These are phyloP conservation scores for Toxotes jaculatrix DNA, from an alignment of 2,113 vertebrate species.

Conservation along the genomic window DNA sequence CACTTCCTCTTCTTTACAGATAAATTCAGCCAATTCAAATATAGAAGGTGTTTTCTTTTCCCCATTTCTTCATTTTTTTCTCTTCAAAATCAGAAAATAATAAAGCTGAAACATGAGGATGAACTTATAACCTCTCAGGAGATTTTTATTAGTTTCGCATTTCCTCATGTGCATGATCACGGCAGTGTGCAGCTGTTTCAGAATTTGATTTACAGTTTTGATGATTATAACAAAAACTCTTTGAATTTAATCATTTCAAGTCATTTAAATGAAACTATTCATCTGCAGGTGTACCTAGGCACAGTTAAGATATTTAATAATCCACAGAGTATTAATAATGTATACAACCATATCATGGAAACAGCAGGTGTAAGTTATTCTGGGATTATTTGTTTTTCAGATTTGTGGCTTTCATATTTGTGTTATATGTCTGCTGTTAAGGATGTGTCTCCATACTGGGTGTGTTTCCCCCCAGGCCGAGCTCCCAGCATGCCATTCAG, in stretches of 20 bases:
- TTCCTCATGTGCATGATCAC: background rate
- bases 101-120: background rate
- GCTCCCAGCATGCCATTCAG: slow-evolving; percentile 63
- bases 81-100: slow-evolving; percentile 34
- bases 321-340: slow-evolving; percentile 32
- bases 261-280: background rate
- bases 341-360: background rate
- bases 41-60: slow-evolving; percentile 1
- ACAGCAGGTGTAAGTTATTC: slow-evolving; percentile 19
- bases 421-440: slow-evolving; percentile 24
- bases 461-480: slow-evolving; percentile 53
- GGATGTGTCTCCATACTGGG: slow-evolving; percentile 23
- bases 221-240: slow-evolving; percentile 33
- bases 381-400: slow-evolving; percentile 47
- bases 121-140: background rate
- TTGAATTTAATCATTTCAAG: slow-evolving; percentile 5
- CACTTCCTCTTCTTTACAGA: slow-evolving; percentile 27
- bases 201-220: slow-evolving; percentile 23
- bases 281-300: slow-evolving; percentile 26
- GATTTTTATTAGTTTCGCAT: slow-evolving; percentile 22
- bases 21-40: slow-evolving; percentile 53
- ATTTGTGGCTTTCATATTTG: background rate
- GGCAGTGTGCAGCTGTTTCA: background rate
- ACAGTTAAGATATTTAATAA: slow-evolving; percentile 17
- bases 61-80: background rate